Base-by-base conservation (phyloP, 2,888 invertebrate genomes). In the Steromphala cineraria region DNA sequence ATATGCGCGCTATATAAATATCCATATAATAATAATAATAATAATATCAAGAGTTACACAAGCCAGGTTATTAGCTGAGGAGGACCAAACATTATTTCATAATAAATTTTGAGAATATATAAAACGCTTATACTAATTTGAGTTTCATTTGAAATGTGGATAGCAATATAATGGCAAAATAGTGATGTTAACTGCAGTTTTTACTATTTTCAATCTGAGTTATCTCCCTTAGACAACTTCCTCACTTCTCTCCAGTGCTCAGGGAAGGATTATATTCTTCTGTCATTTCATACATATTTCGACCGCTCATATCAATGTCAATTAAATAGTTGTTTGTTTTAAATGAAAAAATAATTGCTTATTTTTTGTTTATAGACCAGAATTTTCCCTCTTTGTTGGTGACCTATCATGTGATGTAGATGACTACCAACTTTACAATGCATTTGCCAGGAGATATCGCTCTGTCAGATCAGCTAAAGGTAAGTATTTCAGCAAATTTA, bases 301-400 rank as follows among this genome's bases (percentile, higher is more conserved):
- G 2, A 36, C 7, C 36, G 13, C 46, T 4, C 8, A 56, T 24
- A 15, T 8, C 7, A 24, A 10, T 56, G 19, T 56, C n/a, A n/a
- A 24, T 56, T 56, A 56, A 24, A 24, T 24, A 56, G 7, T 56
- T 56, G 1, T 56, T n/a, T 56, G 24, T n/a, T 17, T n/a, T 1
- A 4, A n/a, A n/a, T n/a, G n/a, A n/a, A n/a, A n/a, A n/a, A n/a
- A 55, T 36, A 36, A 36, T 74, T 62, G 7, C 40, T 46, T 36
- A 31, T 76, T 83, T 78, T 53, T 67, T 15, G 79, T 78, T 86
- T 86, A 15, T 88, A 92, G 92, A 40, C 91, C 92, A 80, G 98
- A 98, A 91, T 98, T 96, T 93, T 98, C 98, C 17, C 96, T 99
- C 77, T 99, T 98, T 97, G 98, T 99, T 46, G 98, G 98, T 15